A percentile compares a stretch with the other conserved stretches of the same genome.
phyloP scores from a whole-genome alignment of 2,113 vertebrate genomes.

The Sebastes schlegelii region DNA sequence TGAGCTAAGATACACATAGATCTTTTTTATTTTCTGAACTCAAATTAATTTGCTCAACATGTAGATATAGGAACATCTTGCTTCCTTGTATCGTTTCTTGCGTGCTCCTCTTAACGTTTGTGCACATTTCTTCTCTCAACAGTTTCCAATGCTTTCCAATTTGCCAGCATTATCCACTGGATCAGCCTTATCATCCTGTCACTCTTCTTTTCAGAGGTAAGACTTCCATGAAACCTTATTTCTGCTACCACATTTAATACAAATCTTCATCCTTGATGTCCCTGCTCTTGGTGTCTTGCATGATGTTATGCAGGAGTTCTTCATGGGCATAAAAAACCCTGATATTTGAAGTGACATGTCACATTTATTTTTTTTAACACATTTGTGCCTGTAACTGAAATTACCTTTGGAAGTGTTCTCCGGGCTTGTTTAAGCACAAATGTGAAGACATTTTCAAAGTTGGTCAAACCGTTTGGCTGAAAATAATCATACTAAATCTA shows the following conservation, averaged over 20 bases:
- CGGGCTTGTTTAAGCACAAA: too few species aligned
- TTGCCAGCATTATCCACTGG: constrained; percentile 97
- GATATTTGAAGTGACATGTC: constrained; percentile 3
- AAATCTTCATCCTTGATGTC: not conserved
- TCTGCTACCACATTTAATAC: not conserved
- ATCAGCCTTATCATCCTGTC: constrained; percentile 98
- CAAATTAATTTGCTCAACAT: not conserved
- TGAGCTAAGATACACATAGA: not conserved
- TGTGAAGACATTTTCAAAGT: too few species aligned
- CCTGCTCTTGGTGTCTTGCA: not conserved
- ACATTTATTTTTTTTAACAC: not conserved
- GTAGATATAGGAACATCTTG: not conserved
- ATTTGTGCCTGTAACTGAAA: too few species aligned
- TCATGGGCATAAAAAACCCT: not conserved
- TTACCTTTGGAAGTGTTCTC: too few species aligned
- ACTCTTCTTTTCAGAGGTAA: constrained; percentile 98
- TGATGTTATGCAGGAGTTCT: not conserved
- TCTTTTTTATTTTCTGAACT: not conserved
- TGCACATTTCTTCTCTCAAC: constrained; percentile 57
- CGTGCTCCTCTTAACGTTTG: constrained; percentile 10
- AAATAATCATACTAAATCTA: too few species aligned
- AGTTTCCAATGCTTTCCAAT: constrained; percentile 97
- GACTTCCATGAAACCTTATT: constrained; percentile 29
- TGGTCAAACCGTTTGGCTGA: too few species aligned
- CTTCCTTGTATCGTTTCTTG: not conserved